Evolutionary conservation across 1,140 invertebrate species (phyloP), one percentile per base, ranked within the genome.

Genomic region (Ips nitidus): DNA sequence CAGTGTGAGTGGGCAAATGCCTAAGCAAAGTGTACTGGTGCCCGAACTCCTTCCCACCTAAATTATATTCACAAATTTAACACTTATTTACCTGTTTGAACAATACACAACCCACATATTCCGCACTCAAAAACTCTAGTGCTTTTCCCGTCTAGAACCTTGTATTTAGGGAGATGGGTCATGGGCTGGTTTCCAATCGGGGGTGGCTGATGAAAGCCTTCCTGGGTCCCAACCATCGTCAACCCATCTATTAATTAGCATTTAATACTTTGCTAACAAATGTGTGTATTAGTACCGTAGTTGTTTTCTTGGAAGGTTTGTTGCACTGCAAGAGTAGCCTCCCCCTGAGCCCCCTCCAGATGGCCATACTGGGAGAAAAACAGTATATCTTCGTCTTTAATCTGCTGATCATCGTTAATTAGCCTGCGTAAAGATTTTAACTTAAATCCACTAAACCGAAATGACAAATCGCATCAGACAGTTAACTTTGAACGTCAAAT

Each of bases 1-100:
- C 91, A 38, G 89, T 89, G 77, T 94, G 91, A 0, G 91, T 94
- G 1, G 91, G 89, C 37, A 93, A 81, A 76, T 94, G 92, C n/a
- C 92, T 85, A 86, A 89, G 88, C 75, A 91, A 75, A 0, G 89
- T 90, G 73, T 91, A 91, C 74, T 91, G 89, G 78, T 91, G 90
- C 52, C 87, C 85, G 78, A 91, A 91, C 77, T 90, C 88, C 67
- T 90, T 87, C 36, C 84, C 82, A 81, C 86, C 86, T 87, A 71
- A 41, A 75, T 55, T 55, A 55, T 55, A 55, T 55, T 50, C 45
- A 8, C 45, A 3, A 8, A 59, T 36, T 41, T 40, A 42, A 43
- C 7, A 60, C 36, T 7, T 52, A 58, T 64, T 57, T 22, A 22
- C 22, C 22, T 22, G 0, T 22, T 22, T 22, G 0, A 22, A 22